phyloP scores from a whole-genome alignment of 2,888 invertebrate genomes.

The Meandrusa payeni region DNA sequence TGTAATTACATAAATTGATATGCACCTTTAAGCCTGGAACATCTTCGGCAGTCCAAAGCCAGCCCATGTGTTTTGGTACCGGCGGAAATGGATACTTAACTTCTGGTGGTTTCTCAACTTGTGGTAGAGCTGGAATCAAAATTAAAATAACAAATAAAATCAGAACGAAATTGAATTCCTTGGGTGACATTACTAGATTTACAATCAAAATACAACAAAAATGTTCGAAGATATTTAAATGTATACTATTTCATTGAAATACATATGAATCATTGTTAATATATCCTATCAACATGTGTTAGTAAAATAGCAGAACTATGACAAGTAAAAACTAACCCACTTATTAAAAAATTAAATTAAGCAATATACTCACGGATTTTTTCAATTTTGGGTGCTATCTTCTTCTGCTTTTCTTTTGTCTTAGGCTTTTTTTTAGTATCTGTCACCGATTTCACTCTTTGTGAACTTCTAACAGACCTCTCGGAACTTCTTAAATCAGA shows the following conservation, averaged over 20 bases:
- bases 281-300: no score
- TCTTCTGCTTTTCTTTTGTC: conserved; percentile 38
- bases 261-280: no score
- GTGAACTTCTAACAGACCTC: conserved; percentile 14
- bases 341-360: background rate
- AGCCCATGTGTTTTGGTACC: conserved; percentile 69
- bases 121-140: conserved; percentile 31
- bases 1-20: conserved; percentile 7
- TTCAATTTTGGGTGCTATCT: conserved; percentile 37
- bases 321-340: no score
- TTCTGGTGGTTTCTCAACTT: conserved; percentile 42
- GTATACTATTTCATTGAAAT: no score
- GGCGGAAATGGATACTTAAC: conserved; percentile 53
- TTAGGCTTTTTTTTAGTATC: conserved; percentile 20
- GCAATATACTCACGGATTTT: conserved; percentile 39
- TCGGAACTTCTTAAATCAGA: conserved; percentile 26
- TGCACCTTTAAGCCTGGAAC: conserved; percentile 67
- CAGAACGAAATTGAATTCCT: no score
- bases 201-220: no score
- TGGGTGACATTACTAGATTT: no score
- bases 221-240: no score
- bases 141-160: no score
- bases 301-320: no score
- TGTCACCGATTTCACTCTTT: conserved; percentile 11
- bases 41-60: conserved; percentile 73